Evolutionary conservation across 2,888 invertebrate species (phyloP).

Genomic region (Coleophora flavipennella): DNA sequence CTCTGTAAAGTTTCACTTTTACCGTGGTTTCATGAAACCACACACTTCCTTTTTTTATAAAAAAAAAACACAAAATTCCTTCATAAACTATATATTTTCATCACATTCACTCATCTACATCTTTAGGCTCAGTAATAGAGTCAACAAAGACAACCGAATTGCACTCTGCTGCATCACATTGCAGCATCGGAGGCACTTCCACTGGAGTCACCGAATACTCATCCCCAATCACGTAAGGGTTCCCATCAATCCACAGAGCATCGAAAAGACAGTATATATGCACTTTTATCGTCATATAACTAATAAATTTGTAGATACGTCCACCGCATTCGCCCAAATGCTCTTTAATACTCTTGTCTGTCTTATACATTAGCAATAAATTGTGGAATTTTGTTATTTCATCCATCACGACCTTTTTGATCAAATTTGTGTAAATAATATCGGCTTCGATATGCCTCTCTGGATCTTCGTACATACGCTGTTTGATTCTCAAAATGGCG

Average conservation of each 20-base stretch:
- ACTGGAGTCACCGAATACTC: constrained; percentile 62
- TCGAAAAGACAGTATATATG: constrained; percentile 64
- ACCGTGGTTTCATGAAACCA: no score
- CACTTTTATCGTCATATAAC: constrained; percentile 63
- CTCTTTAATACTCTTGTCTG: constrained; percentile 58
- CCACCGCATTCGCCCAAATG: constrained; percentile 63
- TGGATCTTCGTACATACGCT: constrained; percentile 62
- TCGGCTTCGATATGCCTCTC: constrained; percentile 61
- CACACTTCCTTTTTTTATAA: no score
- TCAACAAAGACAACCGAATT: constrained; percentile 61
- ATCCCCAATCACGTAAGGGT: constrained; percentile 62
- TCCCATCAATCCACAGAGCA: constrained; percentile 62
- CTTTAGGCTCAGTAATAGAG: constrained; percentile 60
- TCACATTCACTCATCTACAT: constrained; percentile 42
- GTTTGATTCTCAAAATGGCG: constrained; percentile 57
- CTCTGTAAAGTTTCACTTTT: no score
- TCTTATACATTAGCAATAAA: constrained; percentile 56
- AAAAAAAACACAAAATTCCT: no score
- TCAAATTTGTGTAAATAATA: constrained; percentile 60
- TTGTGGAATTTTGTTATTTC: constrained; percentile 65
- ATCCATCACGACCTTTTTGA: constrained; percentile 61
- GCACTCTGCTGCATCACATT: constrained; percentile 61
- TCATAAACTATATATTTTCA: no score
- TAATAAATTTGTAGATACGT: constrained; percentile 60
- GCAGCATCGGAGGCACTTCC: constrained; percentile 57